Conservation (phyloP, 2,113 vertebrate genomes). For the Orientallactaga bullata region DNA sequence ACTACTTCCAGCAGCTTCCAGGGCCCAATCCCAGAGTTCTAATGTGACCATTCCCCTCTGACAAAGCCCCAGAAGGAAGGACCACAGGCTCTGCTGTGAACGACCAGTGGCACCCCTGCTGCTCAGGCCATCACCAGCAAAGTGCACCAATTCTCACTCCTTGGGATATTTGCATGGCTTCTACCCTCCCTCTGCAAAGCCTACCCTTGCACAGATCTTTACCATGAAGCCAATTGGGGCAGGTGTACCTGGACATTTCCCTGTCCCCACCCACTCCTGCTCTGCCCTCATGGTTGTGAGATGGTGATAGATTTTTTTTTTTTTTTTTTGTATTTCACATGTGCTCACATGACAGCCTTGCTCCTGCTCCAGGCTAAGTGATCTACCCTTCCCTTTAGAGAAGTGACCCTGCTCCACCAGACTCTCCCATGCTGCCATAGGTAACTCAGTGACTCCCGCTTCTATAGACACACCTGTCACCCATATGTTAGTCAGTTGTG, state of each 20-base stretch:
- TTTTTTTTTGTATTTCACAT: background rate
- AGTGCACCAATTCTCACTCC: background rate
- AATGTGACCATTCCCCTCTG: background rate
- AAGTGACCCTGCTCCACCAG: background rate
- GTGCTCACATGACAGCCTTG: slow-evolving; percentile 32
- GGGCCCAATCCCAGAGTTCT: background rate
- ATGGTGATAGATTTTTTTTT: background rate
- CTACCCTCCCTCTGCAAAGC: background rate
- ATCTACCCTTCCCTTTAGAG: background rate
- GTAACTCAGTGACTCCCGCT: background rate
- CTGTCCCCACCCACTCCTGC: background rate
- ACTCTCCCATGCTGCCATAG: background rate
- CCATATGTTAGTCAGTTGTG: background rate
- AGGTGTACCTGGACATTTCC: background rate
- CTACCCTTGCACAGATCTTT: background rate
- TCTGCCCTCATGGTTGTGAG: background rate
- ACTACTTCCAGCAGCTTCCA: background rate
- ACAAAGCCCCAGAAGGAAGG: slow-evolving; percentile 23
- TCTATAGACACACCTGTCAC: background rate
- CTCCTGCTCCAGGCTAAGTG: background rate
- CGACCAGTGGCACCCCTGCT: background rate
- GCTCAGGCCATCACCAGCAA: background rate
- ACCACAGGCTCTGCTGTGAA: background rate
- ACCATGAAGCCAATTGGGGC: background rate
- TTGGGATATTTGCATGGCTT: background rate